Percentiles rank a stretch among this genome's conserved stretches.
Conservation (phyloP, 2,888 invertebrate species). For the Camponotus fellah region DNA sequence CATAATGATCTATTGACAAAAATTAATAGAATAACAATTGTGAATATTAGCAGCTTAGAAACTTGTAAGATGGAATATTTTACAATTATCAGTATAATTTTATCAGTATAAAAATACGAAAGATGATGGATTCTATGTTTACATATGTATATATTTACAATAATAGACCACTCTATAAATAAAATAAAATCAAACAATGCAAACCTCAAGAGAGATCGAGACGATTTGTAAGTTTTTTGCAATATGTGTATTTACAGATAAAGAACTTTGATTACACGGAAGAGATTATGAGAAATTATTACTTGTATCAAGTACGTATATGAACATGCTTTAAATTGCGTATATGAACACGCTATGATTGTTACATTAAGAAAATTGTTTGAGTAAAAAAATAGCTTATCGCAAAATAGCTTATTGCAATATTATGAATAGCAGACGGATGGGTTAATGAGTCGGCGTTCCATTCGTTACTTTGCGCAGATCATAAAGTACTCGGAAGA, state of each 20-base stretch:
- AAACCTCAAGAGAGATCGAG: not conserved
- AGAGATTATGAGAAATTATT: conserved; percentile 5
- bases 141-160: not conserved
- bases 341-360: not conserved
- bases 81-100: not conserved
- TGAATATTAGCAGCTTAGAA: not conserved
- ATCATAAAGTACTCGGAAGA: conserved; percentile 23
- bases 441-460: not conserved
- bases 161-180: not conserved
- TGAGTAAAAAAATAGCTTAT: not conserved
- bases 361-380: not conserved
- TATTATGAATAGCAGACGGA: conserved; percentile 4
- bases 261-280: not conserved
- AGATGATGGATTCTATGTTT: not conserved
- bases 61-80: not conserved
- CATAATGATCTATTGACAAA: not conserved
- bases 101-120: not conserved
- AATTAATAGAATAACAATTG: conserved; percentile 23
- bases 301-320: conserved; percentile 14
- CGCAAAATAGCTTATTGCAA: conserved; percentile 11
- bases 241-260: not conserved
- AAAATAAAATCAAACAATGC: not conserved
- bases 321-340: not conserved
- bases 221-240: not conserved
- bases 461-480: conserved; percentile 22